Percentiles rank a stretch among this genome's conserved stretches.
Conservation (phyloP, 2,797 vertebrate genomes). For the Micropoecilia bifurca region DNA sequence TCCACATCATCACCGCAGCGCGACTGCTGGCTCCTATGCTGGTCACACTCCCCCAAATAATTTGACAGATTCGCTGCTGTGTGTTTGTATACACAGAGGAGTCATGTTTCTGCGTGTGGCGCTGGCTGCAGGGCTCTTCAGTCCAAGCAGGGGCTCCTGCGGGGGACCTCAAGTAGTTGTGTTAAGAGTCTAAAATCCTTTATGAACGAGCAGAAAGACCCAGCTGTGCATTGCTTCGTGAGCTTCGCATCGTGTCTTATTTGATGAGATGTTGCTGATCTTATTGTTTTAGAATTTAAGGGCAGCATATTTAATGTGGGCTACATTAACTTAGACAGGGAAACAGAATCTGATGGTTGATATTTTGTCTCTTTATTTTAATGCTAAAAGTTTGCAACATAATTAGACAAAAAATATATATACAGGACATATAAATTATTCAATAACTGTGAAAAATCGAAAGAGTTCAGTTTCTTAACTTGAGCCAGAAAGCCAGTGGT, state of each 20-base stretch:
- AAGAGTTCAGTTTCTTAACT: background rate
- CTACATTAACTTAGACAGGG: background rate
- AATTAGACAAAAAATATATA: background rate
- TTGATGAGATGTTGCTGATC: background rate
- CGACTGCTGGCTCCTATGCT: constrained; percentile 55
- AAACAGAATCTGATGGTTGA: background rate
- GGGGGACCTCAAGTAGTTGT: constrained; percentile 21
- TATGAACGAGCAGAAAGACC: background rate
- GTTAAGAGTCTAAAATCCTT: background rate
- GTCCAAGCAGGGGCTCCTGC: constrained; percentile 42
- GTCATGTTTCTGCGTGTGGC: constrained; percentile 55
- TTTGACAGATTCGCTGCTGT: constrained; percentile 63
- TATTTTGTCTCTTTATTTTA: background rate
- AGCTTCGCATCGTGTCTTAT: background rate
- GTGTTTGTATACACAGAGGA: constrained; percentile 56
- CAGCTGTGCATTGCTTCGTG: background rate
- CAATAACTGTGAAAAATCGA: background rate
- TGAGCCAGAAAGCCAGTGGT: background rate
- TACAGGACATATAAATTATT: background rate
- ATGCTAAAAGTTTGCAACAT: background rate
- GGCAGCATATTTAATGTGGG: background rate
- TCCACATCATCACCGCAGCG: constrained; percentile 59
- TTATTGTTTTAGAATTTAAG: background rate
- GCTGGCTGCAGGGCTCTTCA: constrained; percentile 29
- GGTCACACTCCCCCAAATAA: constrained; percentile 65